Evolutionary conservation across 1,140 invertebrate species (phyloP), one percentile per base, ranked within the genome.

Genomic region (Contarinia nasturtii): DNA sequence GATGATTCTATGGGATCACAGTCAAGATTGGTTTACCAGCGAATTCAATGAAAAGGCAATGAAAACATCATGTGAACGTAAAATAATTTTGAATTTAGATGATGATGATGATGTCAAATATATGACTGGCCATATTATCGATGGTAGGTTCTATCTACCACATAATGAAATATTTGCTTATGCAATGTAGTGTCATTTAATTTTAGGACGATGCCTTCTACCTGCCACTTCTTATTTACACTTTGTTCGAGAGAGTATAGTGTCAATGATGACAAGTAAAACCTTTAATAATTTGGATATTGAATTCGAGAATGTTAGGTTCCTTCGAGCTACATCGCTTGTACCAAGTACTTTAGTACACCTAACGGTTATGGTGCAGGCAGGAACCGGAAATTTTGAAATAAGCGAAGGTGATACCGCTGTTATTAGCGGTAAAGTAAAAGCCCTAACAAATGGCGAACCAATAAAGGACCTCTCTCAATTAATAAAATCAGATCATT

Each of bases 1-100:
- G 10, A 57, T 90, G 0, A 72, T 89, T 1, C 76, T 77, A 50
- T 98, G 93, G 93, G 87, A 96, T 58, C 93, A 98, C 61, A 76
- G 75, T 8, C 79, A 86, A 51, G 74, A 79, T 52, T 83, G 75
- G 77, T 76, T 61, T 61, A 67, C 66, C 10, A 58, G 57, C 5
- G 57, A 58, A 44, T 62, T 60, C 18, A 61, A 62, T 45, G 61
- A 61, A 38, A 61, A 63, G 56, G 62, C 60, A 52, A 58, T 58
- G 0, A 58, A 60, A 17, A 51, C 55, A 0, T 57, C 56, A 54
- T 76, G 79, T 2, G 79, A 83, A 52, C 64, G 77, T 45, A 61
- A 64, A 0, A 67, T 81, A 11, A 59, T 68, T 17, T 65, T 82
- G 47, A 71, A 76, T 22, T 61, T 84, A 1, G 65, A 61, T 5